These are phyloP conservation scores for Aleadryas rufinucha DNA, from an alignment of 2,113 vertebrate species.

Conservation along the genomic window DNA sequence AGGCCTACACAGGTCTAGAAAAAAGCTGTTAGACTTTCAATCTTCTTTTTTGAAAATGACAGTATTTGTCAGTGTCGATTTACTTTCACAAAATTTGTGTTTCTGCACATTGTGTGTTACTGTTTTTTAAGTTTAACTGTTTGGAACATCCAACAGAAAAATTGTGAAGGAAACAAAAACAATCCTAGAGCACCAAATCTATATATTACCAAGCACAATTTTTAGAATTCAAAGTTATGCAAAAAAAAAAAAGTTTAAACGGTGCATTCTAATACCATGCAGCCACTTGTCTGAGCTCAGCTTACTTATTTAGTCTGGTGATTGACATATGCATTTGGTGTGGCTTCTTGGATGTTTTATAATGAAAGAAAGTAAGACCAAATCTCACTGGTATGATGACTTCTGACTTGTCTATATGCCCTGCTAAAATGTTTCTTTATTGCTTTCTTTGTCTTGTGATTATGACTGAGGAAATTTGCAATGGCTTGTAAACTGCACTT, in stretches of 20 bases:
- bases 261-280: not conserved
- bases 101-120: not conserved
- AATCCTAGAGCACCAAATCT: accelerated
- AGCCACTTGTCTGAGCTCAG: slow-evolving; percentile 5
- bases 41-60: not conserved
- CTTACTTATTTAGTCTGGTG: slow-evolving; percentile 49
- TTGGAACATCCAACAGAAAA: not conserved
- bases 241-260: not conserved
- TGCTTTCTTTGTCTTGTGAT: not conserved
- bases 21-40: not conserved
- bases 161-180: not conserved
- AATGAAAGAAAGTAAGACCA: not conserved
- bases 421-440: not conserved
- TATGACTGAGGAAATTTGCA: not conserved
- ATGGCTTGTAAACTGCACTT: not conserved
- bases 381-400: not conserved
- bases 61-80: not conserved
- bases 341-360: slow-evolving; percentile 13
- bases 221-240: not conserved
- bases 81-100: not conserved
- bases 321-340: slow-evolving; percentile 76
- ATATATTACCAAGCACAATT: not conserved
- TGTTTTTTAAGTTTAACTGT: not conserved
- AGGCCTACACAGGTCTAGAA: not conserved
- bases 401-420: not conserved